A percentile compares a stretch with the other conserved stretches of the same genome.
phyloP scores from a whole-genome alignment of 2,113 vertebrate species.

The Myotis lucifugus region DNA sequence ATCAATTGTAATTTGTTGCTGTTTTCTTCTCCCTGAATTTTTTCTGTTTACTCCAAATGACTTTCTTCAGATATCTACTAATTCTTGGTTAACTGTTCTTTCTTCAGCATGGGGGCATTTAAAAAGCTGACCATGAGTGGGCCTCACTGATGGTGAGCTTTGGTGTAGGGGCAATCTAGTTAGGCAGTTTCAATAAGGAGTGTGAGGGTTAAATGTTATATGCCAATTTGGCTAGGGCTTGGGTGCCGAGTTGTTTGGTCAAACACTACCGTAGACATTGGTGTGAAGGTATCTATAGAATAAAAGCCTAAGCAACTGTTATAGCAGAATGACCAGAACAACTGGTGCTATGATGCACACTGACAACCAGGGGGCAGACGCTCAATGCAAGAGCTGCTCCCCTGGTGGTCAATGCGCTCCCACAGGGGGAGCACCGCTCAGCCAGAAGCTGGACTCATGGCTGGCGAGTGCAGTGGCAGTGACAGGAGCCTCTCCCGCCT shows the following conservation, averaged over 20 bases:
- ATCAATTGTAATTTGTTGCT: neutral
- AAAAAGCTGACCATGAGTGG: neutral
- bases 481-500: too few relatives aligned
- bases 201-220: neutral
- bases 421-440: too few relatives aligned
- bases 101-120: neutral
- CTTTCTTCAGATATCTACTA: neutral
- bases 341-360: too few relatives aligned
- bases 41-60: neutral
- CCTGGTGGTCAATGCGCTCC: too few relatives aligned
- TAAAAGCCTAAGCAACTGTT: too few relatives aligned
- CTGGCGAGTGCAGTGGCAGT: too few relatives aligned
- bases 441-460: too few relatives aligned
- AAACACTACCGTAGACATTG: neutral
- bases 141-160: neutral
- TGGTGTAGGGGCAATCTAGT: neutral
- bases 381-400: too few relatives aligned
- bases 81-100: slow-evolving; percentile 3
- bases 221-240: neutral
- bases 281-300: neutral
- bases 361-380: too few relatives aligned
- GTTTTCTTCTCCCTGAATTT: neutral
- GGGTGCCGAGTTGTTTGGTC: neutral
- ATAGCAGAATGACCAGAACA: too few relatives aligned
- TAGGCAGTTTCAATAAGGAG: neutral